Percentiles rank a stretch among this genome's conserved stretches.
Conservation (phyloP, 2,888 invertebrate genomes). For the Athalia rosae region DNA sequence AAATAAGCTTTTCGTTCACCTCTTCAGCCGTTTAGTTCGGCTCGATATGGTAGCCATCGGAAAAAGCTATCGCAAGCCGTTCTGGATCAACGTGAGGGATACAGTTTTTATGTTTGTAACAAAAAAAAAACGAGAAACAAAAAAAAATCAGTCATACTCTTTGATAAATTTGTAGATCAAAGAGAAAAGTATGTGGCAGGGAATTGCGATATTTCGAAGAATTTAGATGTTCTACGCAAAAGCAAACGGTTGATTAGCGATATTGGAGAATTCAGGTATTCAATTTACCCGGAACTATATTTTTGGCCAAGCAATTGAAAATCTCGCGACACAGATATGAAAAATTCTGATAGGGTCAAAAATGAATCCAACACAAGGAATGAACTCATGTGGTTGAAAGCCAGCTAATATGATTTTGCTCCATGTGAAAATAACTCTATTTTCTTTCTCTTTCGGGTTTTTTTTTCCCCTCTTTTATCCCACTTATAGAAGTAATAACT, state of each 20-base stretch:
- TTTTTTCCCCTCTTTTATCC: background rate
- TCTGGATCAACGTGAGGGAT: slow-evolving; percentile 11
- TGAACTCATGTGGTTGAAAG: too few species aligned
- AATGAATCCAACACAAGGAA: too few species aligned
- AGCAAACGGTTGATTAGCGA: too few species aligned
- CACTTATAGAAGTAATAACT: slow-evolving; percentile 43
- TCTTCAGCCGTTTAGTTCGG: background rate
- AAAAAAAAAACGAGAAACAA: too few species aligned
- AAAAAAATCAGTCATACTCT: background rate
- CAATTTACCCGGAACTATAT: too few species aligned
- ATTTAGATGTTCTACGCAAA: too few species aligned
- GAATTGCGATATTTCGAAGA: too few species aligned
- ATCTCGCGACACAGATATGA: too few species aligned
- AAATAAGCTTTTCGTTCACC: slow-evolving; percentile 17
- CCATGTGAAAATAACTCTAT: slow-evolving; percentile 27
- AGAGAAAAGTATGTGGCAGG: background rate
- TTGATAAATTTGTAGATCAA: background rate
- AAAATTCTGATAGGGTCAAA: too few species aligned
- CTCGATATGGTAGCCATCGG: background rate
- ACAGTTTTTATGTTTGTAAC: background rate
- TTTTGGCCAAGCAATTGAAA: too few species aligned
- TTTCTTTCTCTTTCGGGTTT: background rate
- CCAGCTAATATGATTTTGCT: too few species aligned
- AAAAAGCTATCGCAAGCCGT: background rate
- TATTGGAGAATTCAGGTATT: too few species aligned